These are phyloP conservation scores for Gadus macrocephalus DNA, from an alignment of 2,113 vertebrate species.

Conservation along the genomic window DNA sequence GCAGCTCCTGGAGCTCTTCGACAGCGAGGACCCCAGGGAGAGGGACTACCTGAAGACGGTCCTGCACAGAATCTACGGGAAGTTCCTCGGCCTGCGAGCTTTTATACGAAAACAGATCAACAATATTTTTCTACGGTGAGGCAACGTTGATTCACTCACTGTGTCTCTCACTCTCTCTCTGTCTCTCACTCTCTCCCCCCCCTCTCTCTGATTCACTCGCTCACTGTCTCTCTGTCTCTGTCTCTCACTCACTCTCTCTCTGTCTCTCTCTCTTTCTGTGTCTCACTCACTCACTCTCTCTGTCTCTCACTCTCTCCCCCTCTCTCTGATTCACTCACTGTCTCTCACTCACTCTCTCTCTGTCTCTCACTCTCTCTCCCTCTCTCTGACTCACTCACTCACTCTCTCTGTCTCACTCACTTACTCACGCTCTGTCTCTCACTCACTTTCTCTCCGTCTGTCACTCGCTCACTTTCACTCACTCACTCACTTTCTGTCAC, in stretches of 20 bases:
- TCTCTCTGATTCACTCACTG: constrained; percentile 6
- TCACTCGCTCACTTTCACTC: neutral
- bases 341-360: constrained; percentile 1
- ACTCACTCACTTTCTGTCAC: neutral
- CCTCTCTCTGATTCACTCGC: constrained; percentile 13
- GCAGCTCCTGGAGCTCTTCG: constrained; percentile 96
- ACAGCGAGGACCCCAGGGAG: constrained; percentile 98
- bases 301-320: neutral
- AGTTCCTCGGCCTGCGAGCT: constrained; percentile 99
- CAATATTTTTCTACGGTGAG: constrained; percentile 99
- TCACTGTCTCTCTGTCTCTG: neutral
- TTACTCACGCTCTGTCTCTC: constrained; percentile 18
- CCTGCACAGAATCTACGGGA: constrained; percentile 99
- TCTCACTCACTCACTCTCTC: neutral
- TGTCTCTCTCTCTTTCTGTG: constrained; percentile 28
- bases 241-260: constrained; percentile 2
- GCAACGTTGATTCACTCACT: constrained; percentile 3
- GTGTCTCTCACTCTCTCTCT: too few species aligned
- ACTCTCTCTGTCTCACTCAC: constrained; percentile 3
- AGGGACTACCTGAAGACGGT: constrained; percentile 99
- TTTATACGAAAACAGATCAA: constrained; percentile 99
- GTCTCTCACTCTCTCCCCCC: neutral
- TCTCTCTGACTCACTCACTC: too few species aligned
- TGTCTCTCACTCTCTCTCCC: neutral
- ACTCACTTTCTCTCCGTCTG: constrained; percentile 22